Percentiles rank a stretch among this genome's conserved stretches.
phyloP scores from a whole-genome alignment of 2,797 vertebrate species.

The Eleutherodactylus coqui region DNA sequence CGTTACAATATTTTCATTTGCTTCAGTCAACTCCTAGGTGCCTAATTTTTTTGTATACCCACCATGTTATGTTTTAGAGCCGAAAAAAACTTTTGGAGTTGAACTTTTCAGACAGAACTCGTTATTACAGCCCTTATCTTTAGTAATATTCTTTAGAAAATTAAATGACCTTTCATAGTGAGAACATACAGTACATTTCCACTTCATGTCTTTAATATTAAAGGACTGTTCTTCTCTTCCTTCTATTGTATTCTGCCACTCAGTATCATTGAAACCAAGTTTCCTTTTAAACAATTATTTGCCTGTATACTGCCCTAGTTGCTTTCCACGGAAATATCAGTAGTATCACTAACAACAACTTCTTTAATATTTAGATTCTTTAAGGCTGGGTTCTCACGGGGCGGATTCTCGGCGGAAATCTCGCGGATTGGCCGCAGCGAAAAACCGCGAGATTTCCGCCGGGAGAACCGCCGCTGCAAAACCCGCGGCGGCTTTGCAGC shows the following conservation, averaged over 20 bases:
- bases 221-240: neutral
- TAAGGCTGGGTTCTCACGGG: too few species aligned
- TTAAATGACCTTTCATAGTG: constrained; percentile 40
- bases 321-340: neutral
- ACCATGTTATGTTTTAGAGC: neutral
- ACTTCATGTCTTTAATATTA: constrained; percentile 30
- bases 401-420: too few species aligned
- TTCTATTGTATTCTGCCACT: neutral
- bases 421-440: too few species aligned
- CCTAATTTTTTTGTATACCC: neutral
- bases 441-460: too few species aligned
- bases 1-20: too few species aligned
- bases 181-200: constrained; percentile 43
- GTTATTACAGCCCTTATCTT: constrained; percentile 46
- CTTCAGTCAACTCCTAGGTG: too few species aligned
- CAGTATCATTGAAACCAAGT: neutral
- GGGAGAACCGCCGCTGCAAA: too few species aligned
- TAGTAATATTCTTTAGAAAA: constrained; percentile 37
- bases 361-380: neutral
- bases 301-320: neutral
- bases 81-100: constrained; percentile 17
- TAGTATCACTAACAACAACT: too few species aligned
- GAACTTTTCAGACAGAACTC: constrained; percentile 34
- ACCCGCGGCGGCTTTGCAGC: too few species aligned
- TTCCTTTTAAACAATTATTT: neutral